These are phyloP conservation scores for Eulemur rubriventer DNA, from an alignment of 2,797 vertebrate species.

Conservation along the genomic window DNA sequence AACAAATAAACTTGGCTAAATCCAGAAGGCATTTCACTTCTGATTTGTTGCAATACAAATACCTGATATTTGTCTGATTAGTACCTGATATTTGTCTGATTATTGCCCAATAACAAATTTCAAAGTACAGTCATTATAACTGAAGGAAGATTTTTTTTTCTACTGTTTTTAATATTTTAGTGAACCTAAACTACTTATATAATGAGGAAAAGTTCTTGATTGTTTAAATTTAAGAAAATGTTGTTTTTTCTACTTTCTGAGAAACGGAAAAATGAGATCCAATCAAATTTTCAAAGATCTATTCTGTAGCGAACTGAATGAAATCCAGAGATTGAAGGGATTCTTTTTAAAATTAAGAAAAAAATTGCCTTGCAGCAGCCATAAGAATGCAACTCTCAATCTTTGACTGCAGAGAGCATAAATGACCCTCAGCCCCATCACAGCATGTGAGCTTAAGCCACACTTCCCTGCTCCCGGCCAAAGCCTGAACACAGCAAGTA, in stretches of 20 bases:
- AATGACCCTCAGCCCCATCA: not conserved
- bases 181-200: not conserved
- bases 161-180: not conserved
- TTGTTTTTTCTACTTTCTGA: not conserved
- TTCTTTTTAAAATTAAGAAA: not conserved
- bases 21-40: not conserved
- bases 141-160: not conserved
- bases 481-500: not conserved
- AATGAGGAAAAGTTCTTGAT: not conserved
- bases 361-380: not conserved
- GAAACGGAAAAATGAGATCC: not conserved
- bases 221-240: not conserved
- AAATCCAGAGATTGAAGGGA: not conserved
- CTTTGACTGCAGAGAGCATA: not conserved
- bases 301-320: not conserved
- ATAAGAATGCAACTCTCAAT: not conserved
- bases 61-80: not conserved
- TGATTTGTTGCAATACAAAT: not conserved
- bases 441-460: not conserved
- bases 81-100: not conserved
- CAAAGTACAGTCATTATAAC: not conserved
- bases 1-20: not conserved
- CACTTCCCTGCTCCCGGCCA: not conserved
- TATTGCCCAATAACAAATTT: not conserved
- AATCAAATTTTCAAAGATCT: conserved; percentile 23